These are phyloP conservation scores for Listrodromus nycthemerus DNA, from an alignment of 2,888 invertebrate species.

Conservation along the genomic window DNA sequence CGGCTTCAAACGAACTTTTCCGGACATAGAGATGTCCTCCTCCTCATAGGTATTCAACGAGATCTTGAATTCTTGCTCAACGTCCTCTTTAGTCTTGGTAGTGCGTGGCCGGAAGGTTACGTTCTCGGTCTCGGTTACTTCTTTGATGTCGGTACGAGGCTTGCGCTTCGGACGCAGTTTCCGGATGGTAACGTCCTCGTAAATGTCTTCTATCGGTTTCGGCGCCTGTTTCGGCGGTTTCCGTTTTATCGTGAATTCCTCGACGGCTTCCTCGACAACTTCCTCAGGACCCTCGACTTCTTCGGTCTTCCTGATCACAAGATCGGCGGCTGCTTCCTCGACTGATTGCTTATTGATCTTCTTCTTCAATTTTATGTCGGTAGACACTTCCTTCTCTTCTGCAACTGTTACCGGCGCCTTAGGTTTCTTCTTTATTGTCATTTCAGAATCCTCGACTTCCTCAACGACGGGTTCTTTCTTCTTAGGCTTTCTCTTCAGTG, in stretches of 20 bases:
- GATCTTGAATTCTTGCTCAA: slow-evolving; percentile 95
- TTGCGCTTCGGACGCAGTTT: slow-evolving; percentile 90
- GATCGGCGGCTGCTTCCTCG: slow-evolving; percentile 76
- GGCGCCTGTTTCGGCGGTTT: slow-evolving; percentile 84
- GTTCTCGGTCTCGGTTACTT: slow-evolving; percentile 91
- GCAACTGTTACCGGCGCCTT: slow-evolving; percentile 72
- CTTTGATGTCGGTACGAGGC: slow-evolving; percentile 88
- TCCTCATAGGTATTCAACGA: slow-evolving; percentile 94
- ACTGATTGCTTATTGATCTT: slow-evolving; percentile 73
- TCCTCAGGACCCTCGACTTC: slow-evolving; percentile 72
- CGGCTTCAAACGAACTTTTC: slow-evolving; percentile 91
- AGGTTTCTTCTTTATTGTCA: slow-evolving; percentile 77
- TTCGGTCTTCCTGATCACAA: slow-evolving; percentile 75
- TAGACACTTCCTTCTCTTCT: slow-evolving; percentile 78
- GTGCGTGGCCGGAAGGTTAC: slow-evolving; percentile 92
- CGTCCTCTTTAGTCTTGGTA: slow-evolving; percentile 93
- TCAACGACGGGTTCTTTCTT: slow-evolving; percentile 70
- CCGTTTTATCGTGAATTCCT: slow-evolving; percentile 86
- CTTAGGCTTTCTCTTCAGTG: slow-evolving; percentile 67
- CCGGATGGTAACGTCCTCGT: slow-evolving; percentile 90
- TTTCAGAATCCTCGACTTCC: slow-evolving; percentile 73
- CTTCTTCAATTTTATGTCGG: slow-evolving; percentile 85
- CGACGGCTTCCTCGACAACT: slow-evolving; percentile 74
- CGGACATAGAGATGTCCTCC: slow-evolving; percentile 94
- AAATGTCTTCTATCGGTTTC: slow-evolving; percentile 86